A percentile compares a stretch with the other conserved stretches of the same genome.
Evolutionary conservation across 1,140 invertebrate species (phyloP).

Genomic region (Venturia canescens): DNA sequence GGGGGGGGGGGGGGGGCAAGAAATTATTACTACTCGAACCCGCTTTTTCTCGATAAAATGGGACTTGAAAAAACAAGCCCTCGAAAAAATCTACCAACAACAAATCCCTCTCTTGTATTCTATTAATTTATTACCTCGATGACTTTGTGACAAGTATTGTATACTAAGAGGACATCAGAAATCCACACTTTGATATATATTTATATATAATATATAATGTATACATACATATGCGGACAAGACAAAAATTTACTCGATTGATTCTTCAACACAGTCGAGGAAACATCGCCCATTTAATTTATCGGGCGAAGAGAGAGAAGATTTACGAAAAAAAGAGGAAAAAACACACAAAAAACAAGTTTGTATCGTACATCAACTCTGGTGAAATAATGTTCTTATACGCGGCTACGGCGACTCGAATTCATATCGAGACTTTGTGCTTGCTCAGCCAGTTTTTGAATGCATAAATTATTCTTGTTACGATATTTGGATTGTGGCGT

Average conservation of each 20-base stretch:
- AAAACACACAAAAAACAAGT: slow-evolving; percentile 8
- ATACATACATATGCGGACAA: background rate
- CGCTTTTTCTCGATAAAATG: background rate
- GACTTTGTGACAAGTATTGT: slow-evolving; percentile 18
- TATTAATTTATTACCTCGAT: slow-evolving; percentile 28
- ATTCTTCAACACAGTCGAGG: slow-evolving; percentile 25
- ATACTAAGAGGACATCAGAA: slow-evolving; percentile 23
- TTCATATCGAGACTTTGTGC: slow-evolving; percentile 22
- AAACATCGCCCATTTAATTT: slow-evolving; percentile 19
- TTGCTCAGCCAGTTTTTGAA: slow-evolving; percentile 26
- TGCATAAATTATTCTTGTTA: slow-evolving; percentile 23
- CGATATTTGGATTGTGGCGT: slow-evolving; percentile 19
- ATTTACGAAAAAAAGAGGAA: background rate
- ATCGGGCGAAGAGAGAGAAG: slow-evolving; percentile 9
- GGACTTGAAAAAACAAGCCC: background rate
- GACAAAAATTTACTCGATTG: slow-evolving; percentile 10
- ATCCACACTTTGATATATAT: background rate
- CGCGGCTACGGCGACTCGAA: slow-evolving; percentile 18
- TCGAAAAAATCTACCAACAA: background rate
- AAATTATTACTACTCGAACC: background rate
- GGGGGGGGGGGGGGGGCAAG: background rate
- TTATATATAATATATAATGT: background rate
- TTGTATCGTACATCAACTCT: slow-evolving; percentile 18
- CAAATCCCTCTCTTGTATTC: background rate
- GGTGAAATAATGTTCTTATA: slow-evolving; percentile 20